Evolutionary conservation across 2,888 invertebrate species (phyloP), one percentile per base, ranked within the genome.

Genomic region (Tiliacea aurago): DNA sequence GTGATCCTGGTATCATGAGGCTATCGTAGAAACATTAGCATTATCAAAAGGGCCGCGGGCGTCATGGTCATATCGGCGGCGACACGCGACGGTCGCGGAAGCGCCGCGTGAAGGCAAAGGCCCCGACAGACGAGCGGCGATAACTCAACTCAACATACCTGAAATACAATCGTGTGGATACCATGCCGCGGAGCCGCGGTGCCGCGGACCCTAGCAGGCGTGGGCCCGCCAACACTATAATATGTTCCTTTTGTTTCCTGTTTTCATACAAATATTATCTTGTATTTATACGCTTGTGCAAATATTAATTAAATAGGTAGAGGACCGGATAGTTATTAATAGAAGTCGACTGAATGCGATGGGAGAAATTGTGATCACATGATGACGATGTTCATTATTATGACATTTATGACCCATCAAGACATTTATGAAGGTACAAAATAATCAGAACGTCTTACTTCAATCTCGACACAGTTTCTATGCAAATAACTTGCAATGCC

Each of bases 21-120:
- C 92, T 94, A 95, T 95, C 95, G 91, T 87, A 88, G 89, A 84
- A 91, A 94, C 95, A 95, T 95, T 95, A 95, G 94, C 95, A 94
- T 95, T 95, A 95, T 95, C 95, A 95, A 94, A 94, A 95, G 94
- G 93, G 90, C 95, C 95, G 94, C 95, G 89, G 92, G 94, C 92
- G 94, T 94, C 94, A 92, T 92, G 94, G 90, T 94, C 91, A 91
- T 94, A 95, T 95, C 95, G 92, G 91, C 87, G 93, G 89, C 92
- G 93, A 94, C 94, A 93, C 91, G 90, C 92, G 93, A 93, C 93
- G 91, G 92, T 92, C 93, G 94, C 94, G 95, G 95, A 95, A 95
- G 94, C 93, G 88, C 89, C 88, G 87, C 88, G 85, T 88, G 90
- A 87, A 92, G 90, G 90, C 94, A 93, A 95, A 94, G 93, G 93